Evolutionary conservation across 2,113 vertebrate species (phyloP).

Genomic region (Sinocyclocheilus anshuiensis): DNA sequence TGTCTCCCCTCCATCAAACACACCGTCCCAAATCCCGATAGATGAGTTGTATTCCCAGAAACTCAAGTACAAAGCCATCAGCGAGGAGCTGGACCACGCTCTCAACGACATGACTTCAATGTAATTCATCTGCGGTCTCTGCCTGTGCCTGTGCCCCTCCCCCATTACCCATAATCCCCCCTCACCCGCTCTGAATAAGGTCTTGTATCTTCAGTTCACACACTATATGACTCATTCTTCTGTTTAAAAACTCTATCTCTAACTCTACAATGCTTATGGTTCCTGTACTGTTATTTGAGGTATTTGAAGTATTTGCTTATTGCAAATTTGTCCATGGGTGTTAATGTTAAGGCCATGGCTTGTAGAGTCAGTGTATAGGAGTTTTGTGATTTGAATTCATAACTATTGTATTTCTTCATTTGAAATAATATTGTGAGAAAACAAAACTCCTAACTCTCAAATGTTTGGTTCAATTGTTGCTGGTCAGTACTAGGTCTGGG

Average conservation of each 20-base stretch:
- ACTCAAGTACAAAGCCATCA: constrained; percentile 95
- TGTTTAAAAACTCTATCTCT: constrained; percentile 39
- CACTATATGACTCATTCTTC: neutral
- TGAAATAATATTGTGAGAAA: constrained; percentile 31
- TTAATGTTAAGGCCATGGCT: constrained; percentile 32
- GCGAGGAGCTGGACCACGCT: constrained; percentile 92
- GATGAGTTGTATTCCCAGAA: constrained; percentile 93
- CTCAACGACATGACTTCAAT: constrained; percentile 94
- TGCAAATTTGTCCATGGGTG: constrained; percentile 4
- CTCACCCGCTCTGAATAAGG: neutral
- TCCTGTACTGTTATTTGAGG: constrained; percentile 22
- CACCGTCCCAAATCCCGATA: constrained; percentile 59
- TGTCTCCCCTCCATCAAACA: constrained; percentile 51
- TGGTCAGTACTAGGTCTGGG: neutral
- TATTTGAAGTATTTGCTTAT: neutral
- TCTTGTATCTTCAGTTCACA: constrained; percentile 8
- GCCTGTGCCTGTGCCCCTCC: constrained; percentile 50
- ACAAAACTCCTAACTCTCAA: neutral
- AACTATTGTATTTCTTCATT: constrained; percentile 18
- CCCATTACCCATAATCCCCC: constrained; percentile 14
- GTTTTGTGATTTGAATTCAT: constrained; percentile 8
- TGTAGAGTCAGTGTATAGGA: constrained; percentile 36
- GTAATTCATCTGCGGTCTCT: constrained; percentile 74
- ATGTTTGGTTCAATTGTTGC: neutral
- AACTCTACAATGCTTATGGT: constrained; percentile 45